Conservation (phyloP, 1,140 invertebrate species). For the Rhagoletis pomonella region DNA sequence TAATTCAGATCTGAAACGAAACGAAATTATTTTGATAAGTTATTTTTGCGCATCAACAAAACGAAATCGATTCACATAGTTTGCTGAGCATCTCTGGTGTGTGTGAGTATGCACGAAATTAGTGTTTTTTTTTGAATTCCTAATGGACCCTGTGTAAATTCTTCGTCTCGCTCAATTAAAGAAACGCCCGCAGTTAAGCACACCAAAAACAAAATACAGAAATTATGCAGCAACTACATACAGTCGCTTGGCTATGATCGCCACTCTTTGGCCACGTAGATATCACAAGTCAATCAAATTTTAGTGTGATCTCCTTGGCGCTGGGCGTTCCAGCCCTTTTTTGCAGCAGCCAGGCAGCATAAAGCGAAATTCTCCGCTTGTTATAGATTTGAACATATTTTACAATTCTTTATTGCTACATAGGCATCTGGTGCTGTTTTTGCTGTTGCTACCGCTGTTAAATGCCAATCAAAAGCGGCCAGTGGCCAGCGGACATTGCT, state of each 20-base stretch:
- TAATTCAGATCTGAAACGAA: no score
- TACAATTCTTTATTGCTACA: constrained; percentile 33
- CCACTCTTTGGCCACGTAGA: background rate
- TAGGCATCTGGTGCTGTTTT: no score
- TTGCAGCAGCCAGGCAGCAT: background rate
- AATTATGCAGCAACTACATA: background rate
- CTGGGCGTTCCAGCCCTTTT: constrained; percentile 2
- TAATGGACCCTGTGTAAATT: background rate
- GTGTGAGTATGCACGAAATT: no score
- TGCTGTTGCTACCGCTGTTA: constrained; percentile 41
- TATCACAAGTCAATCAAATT: constrained; percentile 49
- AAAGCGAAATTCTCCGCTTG: constrained; percentile 28
- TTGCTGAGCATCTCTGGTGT: no score
- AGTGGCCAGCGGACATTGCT: constrained; percentile 27
- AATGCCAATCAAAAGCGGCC: constrained; percentile 34
- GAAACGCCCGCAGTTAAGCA: background rate
- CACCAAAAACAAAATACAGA: background rate
- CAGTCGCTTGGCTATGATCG: background rate
- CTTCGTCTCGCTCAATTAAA: constrained; percentile 10
- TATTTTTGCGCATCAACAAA: no score
- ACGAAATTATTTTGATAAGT: no score
- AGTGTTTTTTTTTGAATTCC: no score
- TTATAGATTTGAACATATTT: constrained; percentile 46
- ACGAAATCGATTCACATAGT: no score
- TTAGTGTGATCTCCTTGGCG: constrained; percentile 13